phyloP scores from a whole-genome alignment of 1,140 invertebrate species.

The Proctacanthus coquilletti region DNA sequence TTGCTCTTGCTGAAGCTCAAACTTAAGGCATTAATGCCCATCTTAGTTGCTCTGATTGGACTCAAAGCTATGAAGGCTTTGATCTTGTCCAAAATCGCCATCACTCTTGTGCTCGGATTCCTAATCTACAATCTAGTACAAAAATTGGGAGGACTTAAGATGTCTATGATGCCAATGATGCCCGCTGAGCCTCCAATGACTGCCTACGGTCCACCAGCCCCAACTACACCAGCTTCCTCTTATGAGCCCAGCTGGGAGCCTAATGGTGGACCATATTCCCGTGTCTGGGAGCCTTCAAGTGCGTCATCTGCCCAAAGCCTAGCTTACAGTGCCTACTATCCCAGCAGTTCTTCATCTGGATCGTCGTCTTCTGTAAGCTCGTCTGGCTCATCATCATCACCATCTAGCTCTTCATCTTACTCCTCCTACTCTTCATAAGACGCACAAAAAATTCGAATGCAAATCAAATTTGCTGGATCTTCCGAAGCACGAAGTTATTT shows the following conservation, averaged over 20 bases:
- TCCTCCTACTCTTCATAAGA: no score
- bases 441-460: no score
- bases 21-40: slow-evolving; percentile 67
- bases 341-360: slow-evolving; percentile 38
- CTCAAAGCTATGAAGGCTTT: slow-evolving; percentile 69
- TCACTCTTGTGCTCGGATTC: slow-evolving; percentile 62
- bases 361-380: slow-evolving; percentile 36
- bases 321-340: slow-evolving; percentile 64
- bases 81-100: slow-evolving; percentile 64
- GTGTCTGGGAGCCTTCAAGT: slow-evolving; percentile 47
- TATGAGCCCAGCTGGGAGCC: slow-evolving; percentile 56
- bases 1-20: slow-evolving; percentile 65
- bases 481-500: no score
- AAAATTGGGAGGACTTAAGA: slow-evolving; percentile 50
- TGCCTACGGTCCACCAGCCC: slow-evolving; percentile 43
- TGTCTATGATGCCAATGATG: slow-evolving; percentile 47
- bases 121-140: slow-evolving; percentile 60
- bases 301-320: slow-evolving; percentile 40
- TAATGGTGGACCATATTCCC: slow-evolving; percentile 49
- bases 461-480: no score
- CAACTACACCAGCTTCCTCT: slow-evolving; percentile 44
- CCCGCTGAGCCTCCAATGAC: slow-evolving; percentile 35
- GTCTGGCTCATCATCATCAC: slow-evolving; percentile 35
- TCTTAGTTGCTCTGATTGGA: slow-evolving; percentile 58
- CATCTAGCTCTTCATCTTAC: slow-evolving; percentile 24